Conservation (phyloP, 2,797 vertebrate species). For the Vireo griseus region DNA sequence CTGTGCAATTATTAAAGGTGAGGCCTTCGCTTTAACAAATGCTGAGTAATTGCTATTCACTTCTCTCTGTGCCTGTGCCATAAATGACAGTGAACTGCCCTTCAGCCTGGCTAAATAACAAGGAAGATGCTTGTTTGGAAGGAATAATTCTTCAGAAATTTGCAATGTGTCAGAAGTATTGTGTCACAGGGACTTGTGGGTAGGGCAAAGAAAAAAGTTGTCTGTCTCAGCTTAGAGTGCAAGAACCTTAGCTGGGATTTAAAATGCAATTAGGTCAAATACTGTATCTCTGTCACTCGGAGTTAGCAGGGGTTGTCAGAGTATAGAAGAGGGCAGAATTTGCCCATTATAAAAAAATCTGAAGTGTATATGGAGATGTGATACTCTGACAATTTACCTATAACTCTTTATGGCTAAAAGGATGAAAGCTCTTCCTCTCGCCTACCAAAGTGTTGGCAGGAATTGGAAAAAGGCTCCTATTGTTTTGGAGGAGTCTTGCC, state of each 20-base stretch:
- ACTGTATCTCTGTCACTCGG: background rate
- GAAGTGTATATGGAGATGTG: background rate
- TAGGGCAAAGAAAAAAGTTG: background rate
- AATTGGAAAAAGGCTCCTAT: background rate
- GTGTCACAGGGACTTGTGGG: background rate
- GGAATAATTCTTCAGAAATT: background rate
- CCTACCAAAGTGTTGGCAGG: background rate
- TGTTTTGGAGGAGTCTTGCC: background rate
- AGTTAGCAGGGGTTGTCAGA: background rate
- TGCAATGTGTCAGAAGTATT: background rate
- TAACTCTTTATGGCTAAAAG: background rate
- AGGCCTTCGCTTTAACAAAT: background rate
- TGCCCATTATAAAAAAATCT: background rate
- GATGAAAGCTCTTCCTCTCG: background rate
- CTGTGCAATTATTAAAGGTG: conserved; percentile 54
- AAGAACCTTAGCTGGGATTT: background rate
- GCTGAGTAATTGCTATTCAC: conserved; percentile 42
- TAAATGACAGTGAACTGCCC: background rate
- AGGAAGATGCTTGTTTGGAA: background rate
- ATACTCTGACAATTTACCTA: background rate
- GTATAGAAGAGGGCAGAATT: background rate
- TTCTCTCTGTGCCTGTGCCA: background rate
- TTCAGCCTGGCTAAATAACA: conserved; percentile 11
- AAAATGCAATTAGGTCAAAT: background rate
- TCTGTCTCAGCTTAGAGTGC: background rate